These are phyloP conservation scores for Drosophila villosipedis DNA, from an alignment of 2,888 invertebrate genomes.

Conservation along the genomic window DNA sequence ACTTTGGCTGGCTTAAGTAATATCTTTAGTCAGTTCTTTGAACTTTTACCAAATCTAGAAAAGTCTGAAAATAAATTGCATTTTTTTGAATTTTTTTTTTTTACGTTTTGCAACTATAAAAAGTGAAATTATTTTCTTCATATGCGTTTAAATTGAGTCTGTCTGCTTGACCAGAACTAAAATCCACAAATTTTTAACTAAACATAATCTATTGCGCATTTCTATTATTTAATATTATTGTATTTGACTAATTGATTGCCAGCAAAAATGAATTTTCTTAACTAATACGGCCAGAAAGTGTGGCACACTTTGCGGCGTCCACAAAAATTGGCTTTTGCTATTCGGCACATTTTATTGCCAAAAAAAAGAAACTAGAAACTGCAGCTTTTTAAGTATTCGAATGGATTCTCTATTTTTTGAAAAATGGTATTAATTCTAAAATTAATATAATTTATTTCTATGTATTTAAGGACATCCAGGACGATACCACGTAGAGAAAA, in stretches of 20 bases:
- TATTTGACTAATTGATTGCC: not conserved
- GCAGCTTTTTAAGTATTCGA: not conserved
- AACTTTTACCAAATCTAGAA: not conserved
- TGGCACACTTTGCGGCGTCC: conserved; percentile 14
- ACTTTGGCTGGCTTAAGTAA: not conserved
- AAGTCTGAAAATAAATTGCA: not conserved
- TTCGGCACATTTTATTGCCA: not conserved
- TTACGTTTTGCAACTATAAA: not conserved
- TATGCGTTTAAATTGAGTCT: not conserved
- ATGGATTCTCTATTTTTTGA: not conserved
- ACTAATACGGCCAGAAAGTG: not conserved
- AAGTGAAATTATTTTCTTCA: not conserved
- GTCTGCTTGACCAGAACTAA: not conserved
- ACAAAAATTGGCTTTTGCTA: not conserved
- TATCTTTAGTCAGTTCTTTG: not conserved
- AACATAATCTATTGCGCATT: not conserved
- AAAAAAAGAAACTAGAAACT: not conserved
- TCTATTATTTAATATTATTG: not conserved
- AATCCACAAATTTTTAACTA: not conserved
- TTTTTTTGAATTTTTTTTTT: not conserved
- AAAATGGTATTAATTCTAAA: not conserved
- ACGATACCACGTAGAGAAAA: not conserved
- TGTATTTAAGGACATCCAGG: not conserved
- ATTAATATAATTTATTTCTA: not conserved
- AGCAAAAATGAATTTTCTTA: not conserved